Evolutionary conservation across 1,140 invertebrate genomes (phyloP), one percentile per base, ranked within the genome.

Genomic region (Calycopis cecrops): DNA sequence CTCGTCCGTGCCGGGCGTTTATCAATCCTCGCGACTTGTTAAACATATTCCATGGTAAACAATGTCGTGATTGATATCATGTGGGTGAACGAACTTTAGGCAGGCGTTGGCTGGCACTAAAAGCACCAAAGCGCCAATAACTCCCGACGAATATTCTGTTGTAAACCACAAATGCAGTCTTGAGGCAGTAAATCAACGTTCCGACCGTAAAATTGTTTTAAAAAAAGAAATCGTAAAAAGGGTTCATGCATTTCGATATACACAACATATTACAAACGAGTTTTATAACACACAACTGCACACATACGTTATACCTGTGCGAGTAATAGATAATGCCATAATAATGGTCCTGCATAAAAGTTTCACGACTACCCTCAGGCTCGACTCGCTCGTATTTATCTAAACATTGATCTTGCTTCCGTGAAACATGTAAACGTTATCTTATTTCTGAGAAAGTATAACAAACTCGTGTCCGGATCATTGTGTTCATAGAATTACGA

Each of bases 121-220:
- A 71, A 69, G 70, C 69, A 76, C 70, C 77, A 76, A 77, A 77
- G 66, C 55, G 61, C 57, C 67, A 69, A 75, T 78, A 75, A 69
- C 63, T 55, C 58, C 35, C 62, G 69, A 68, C 63, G 70, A 68
- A 79, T 75, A 75, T 73, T 70, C 69, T 73, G 67, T 69, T 73
- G 69, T 70, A 69, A 71, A 67, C 79, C 68, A 69, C 75, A 74
- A 76, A 71, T 69, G 66, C 62, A 57, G 62, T 69, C 67, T 69
- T 63, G 56, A 63, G 62, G 69, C 60, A 69, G 67, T 79, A 80
- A 82, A 79, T 79, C 71, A 73, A 66, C 55, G 63, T 60, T 55
- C 55, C 38, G 60, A 62, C 58, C 67, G 55, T 74, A 76, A 74
- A 70, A 70, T 64, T 48, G 62, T 54, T 60, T n/a, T 60, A 69